These are phyloP conservation scores for Drosophila subpulchrella DNA, from an alignment of 1,140 invertebrate species.

Conservation along the genomic window DNA sequence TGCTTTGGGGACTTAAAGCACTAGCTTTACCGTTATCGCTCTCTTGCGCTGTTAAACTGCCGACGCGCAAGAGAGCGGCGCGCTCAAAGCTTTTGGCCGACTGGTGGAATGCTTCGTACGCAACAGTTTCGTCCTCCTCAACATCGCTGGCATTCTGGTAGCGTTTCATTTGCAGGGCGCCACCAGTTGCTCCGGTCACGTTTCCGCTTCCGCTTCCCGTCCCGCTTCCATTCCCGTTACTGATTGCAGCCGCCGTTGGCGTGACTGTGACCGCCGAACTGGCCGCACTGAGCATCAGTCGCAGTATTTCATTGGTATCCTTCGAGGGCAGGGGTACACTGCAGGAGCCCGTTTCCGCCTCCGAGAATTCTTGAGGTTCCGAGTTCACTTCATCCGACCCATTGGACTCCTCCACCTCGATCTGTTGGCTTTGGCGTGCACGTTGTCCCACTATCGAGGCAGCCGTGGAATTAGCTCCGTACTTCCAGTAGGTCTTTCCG, in stretches of 20 bases:
- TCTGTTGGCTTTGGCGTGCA: conserved; percentile 48
- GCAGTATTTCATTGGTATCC: conserved; percentile 78
- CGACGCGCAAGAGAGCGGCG: conserved; percentile 57
- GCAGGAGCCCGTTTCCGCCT: conserved; percentile 75
- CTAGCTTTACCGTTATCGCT: conserved; percentile 34
- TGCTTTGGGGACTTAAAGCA: conserved; percentile 28
- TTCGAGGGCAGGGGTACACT: conserved; percentile 72
- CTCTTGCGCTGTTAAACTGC: conserved; percentile 71
- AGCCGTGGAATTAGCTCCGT: conserved; percentile 75
- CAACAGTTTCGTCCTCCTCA: conserved; percentile 80
- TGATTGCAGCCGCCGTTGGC: conserved; percentile 33
- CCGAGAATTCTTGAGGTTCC: conserved; percentile 46
- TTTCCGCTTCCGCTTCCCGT: not conserved
- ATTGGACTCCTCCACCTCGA: conserved; percentile 60
- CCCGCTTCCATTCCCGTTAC: not conserved
- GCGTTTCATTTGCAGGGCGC: conserved; percentile 35
- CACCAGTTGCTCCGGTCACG: conserved; percentile 66
- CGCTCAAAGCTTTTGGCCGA: conserved; percentile 73
- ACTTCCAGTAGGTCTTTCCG: conserved; percentile 79
- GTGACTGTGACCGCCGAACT: conserved; percentile 66
- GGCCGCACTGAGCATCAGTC: conserved; percentile 75
- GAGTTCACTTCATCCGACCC: conserved; percentile 61
- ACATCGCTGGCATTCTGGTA: conserved; percentile 50
- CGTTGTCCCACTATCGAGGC: conserved; percentile 77
- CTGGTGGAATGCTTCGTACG: conserved; percentile 78